A percentile compares a stretch with the other conserved stretches of the same genome.
phyloP scores from a whole-genome alignment of 2,113 vertebrate genomes.

The Hemichromis elongatus region DNA sequence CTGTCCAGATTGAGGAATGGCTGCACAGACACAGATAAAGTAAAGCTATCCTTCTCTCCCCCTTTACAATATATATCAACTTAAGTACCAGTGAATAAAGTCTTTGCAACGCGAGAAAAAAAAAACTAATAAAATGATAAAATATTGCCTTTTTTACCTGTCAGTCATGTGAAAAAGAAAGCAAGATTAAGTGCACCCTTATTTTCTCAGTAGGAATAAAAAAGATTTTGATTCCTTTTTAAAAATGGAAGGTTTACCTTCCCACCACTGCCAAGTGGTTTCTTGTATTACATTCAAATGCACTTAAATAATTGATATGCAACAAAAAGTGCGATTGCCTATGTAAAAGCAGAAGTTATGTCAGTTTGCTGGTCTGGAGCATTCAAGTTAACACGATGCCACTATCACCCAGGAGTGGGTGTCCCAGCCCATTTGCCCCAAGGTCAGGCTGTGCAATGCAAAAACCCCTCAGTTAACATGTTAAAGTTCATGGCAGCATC shows the following conservation, averaged over 20 bases:
- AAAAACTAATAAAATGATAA: not conserved
- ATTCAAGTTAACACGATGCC: not conserved
- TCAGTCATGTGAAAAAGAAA: not conserved
- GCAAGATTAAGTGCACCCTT: not conserved
- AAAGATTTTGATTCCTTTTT: not conserved
- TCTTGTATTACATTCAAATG: no score
- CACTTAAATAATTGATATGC: no score
- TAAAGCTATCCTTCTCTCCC: not conserved
- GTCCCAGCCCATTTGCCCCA: not conserved
- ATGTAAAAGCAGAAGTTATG: not conserved
- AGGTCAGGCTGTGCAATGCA: not conserved
- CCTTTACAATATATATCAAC: not conserved
- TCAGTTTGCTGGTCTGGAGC: not conserved
- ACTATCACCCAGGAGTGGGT: not conserved
- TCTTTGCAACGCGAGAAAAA: not conserved
- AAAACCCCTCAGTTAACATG: not conserved
- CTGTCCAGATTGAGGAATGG: not conserved
- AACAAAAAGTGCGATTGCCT: no score
- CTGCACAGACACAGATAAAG: not conserved
- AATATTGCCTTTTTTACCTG: not conserved
- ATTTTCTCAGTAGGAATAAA: not conserved
- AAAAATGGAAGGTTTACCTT: not conserved
- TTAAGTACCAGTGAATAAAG: not conserved
- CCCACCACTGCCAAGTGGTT: no score
- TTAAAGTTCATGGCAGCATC: not conserved